These are phyloP conservation scores for Malurus elegans DNA, from an alignment of 2,113 vertebrate species.

Conservation along the genomic window DNA sequence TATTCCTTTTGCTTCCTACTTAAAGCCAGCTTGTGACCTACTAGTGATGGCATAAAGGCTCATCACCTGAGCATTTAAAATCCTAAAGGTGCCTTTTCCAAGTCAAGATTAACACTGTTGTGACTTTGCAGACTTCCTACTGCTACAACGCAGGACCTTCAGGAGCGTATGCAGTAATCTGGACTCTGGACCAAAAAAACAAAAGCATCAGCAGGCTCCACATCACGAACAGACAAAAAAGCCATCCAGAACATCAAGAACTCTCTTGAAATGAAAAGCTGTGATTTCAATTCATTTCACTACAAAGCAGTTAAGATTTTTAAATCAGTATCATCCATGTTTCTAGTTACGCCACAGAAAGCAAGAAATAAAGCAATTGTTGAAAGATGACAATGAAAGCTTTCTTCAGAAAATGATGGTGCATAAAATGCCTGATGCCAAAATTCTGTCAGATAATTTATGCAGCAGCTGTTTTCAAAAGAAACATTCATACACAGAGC, in stretches of 20 bases:
- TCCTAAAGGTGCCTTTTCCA: not conserved
- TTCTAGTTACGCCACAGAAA: conserved; percentile 13
- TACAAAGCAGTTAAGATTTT: not conserved
- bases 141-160: not conserved
- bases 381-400: conserved; percentile 52
- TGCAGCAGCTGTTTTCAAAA: conserved; percentile 63
- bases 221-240: not conserved
- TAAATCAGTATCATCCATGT: not conserved
- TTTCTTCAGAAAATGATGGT: conserved; percentile 39
- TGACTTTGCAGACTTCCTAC: not conserved
- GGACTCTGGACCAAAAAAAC: not conserved
- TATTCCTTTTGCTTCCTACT: not conserved
- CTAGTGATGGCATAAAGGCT: not conserved
- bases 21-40: not conserved
- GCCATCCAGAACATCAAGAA: not conserved
- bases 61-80: not conserved
- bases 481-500: conserved; percentile 22
- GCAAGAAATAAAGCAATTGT: conserved; percentile 56
- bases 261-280: not conserved
- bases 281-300: not conserved
- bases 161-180: not conserved
- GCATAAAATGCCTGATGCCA: conserved; percentile 20
- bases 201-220: not conserved
- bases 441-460: conserved; percentile 50
- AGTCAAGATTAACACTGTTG: not conserved